Evolutionary conservation across 2,113 vertebrate genomes (phyloP), one percentile per base, ranked within the genome.

Genomic region (Myrmecophaga tridactyla): DNA sequence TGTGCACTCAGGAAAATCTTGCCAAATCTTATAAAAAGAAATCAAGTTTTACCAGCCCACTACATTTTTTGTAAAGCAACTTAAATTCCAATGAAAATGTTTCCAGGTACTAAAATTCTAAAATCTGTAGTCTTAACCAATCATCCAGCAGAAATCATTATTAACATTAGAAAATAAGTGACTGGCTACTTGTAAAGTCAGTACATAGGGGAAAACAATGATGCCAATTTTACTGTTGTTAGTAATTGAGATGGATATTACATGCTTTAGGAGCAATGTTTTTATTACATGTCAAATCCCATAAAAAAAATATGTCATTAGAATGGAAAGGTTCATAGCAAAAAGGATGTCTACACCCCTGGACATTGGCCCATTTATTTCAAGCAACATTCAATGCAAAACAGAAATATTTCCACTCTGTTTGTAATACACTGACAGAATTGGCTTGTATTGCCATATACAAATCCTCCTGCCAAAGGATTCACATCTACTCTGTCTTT

Each of bases 281-380:
- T 93, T 36, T 65, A 94, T 95, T 94, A 67, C 69, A 89, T 89
- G 97, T 97, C 96, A 96, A 95, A 89, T 86, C 58, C 53, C 17
- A 92, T 96, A 95, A 29, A 81, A 29, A 81, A 96, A 96, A 94
- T 83, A 94, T 95, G 96, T 85, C 92, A 65, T 94, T 94, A 89
- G 70, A 76, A 72, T 78, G 31, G 88, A 97, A 94, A 94, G 29
- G 34, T 89, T 94, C 51, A 72, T 69, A 95, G 70, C 76, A 86
- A 67, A 97, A 94, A 86, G 41, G 39, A 81, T 67, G 88, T 95
- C 95, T 86, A 96, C 88, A 95, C 94, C 95, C 93, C 63, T 97
- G 95, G 96, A 81, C 56, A 15, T 36, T 51, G 63, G 85, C 94
- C 95, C 69, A 86, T 43, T 90, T 89, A 82, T 92, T 94, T 96